Evolutionary conservation across 2,797 vertebrate genomes (phyloP).

Genomic region (Hyperoplus immaculatus): DNA sequence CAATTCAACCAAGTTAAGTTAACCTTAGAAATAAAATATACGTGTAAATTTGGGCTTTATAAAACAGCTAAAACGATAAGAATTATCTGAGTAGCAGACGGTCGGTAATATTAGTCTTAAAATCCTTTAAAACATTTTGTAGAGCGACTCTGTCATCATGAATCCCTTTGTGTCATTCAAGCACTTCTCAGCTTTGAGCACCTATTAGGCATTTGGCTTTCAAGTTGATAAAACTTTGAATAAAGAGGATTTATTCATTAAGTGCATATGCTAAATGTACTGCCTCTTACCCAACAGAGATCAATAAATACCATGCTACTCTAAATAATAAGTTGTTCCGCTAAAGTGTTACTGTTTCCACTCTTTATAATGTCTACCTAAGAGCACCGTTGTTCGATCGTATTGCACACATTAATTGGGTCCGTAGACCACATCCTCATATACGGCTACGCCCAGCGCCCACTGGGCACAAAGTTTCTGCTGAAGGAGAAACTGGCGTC

Average conservation of each 20-base stretch:
- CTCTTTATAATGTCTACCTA: slow-evolving; percentile 25
- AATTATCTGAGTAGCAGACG: slow-evolving; percentile 27
- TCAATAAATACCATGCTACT: slow-evolving; percentile 49
- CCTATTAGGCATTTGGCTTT: slow-evolving; percentile 43
- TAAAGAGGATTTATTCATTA: slow-evolving; percentile 41
- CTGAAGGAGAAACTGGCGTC: slow-evolving; percentile 95
- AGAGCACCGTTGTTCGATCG: slow-evolving; percentile 46
- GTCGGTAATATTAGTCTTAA: not conserved
- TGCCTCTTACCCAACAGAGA: slow-evolving; percentile 28
- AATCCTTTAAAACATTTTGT: not conserved
- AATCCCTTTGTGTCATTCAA: slow-evolving; percentile 29
- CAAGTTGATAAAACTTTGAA: slow-evolving; percentile 31
- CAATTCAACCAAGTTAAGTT: slow-evolving; percentile 10
- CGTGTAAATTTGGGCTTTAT: slow-evolving; percentile 30
- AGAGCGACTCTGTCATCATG: not conserved
- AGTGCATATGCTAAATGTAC: slow-evolving; percentile 55
- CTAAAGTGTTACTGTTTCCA: slow-evolving; percentile 24
- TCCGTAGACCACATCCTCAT: slow-evolving; percentile 41
- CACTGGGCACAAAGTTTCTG: slow-evolving; percentile 94
- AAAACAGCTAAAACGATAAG: slow-evolving; percentile 11
- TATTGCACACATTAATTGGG: slow-evolving; percentile 81
- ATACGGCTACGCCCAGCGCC: slow-evolving; percentile 91
- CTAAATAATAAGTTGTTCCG: slow-evolving; percentile 43
- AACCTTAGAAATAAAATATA: slow-evolving; percentile 3
- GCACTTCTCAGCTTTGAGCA: slow-evolving; percentile 38